Conservation (phyloP, 1,140 invertebrate species). For the Drosophila lini region DNA sequence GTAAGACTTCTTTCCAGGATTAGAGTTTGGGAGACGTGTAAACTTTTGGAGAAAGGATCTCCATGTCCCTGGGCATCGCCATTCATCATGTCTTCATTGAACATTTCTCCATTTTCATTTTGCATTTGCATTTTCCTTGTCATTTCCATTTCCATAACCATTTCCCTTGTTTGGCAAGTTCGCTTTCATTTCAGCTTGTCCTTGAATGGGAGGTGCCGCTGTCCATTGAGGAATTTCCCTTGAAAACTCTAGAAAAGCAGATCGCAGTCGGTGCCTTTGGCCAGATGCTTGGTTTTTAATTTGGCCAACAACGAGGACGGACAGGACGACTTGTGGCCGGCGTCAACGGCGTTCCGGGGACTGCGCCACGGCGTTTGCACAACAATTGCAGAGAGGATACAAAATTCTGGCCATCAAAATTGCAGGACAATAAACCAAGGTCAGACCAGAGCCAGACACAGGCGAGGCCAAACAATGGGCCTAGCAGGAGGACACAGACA, state of each 20-base stretch:
- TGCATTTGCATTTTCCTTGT: constrained; percentile 11
- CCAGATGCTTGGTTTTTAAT: constrained; percentile 31
- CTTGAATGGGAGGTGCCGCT: constrained; percentile 30
- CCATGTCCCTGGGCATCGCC: not conserved
- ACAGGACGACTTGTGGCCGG: constrained; percentile 46
- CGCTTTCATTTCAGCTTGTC: constrained; percentile 10
- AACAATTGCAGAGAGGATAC: constrained; percentile 40
- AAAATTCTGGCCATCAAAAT: constrained; percentile 5
- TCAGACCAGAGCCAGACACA: constrained; percentile 5
- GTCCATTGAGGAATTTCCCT: constrained; percentile 35
- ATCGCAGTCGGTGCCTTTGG: constrained; percentile 34
- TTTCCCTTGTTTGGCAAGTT: not conserved
- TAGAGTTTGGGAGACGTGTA: too few species aligned
- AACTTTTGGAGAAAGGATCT: not conserved
- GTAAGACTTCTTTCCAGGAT: not conserved
- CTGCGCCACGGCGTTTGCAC: constrained; percentile 66
- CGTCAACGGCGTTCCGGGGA: constrained; percentile 60
- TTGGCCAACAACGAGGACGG: not conserved
- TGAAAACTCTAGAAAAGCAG: constrained; percentile 9
- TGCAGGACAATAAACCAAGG: constrained; percentile 51
- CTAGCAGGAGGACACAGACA: not conserved
- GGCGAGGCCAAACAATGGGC: constrained; percentile 2
- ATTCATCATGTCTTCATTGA: constrained; percentile 17
- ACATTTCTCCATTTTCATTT: constrained; percentile 9
- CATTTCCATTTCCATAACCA: constrained; percentile 8